Base-by-base conservation (phyloP, 2,113 vertebrate genomes). In the Corythoichthys intestinalis region DNA sequence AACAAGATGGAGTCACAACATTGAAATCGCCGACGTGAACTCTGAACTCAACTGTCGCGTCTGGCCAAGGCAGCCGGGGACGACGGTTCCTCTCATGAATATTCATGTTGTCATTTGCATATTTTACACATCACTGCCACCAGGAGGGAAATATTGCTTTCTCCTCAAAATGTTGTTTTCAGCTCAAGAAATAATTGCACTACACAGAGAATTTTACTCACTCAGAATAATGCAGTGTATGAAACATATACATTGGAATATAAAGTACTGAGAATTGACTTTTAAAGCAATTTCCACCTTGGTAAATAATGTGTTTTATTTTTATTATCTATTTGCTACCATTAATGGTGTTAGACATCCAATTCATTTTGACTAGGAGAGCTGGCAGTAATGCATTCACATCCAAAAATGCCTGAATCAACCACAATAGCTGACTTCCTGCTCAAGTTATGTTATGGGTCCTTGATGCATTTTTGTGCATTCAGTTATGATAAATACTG, bases 111-210 rank as follows among this genome's bases (percentile, higher is more conserved):
- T 59, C 57, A 50, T 37, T 72, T 58, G 47, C 68, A 65, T 74
- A 63, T 85, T 71, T 72, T 48, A 64, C 69, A 82, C 73, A 70
- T 60, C 28, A 48, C 47, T 60, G 62, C 47, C 62, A 41, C 67
- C 49, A 44, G 35, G 52, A 28, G 2, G n/a, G 41, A 53, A 69
- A 37, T 14, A 11, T 53, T 52, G 20, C 37, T 66, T 58, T 60
- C 14, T 35, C 34, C 56, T 10, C 1, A 14, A 57, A 72, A 76
- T 49, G 20, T 72, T 76, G 54, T 28, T 47, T 46, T 20, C 37
- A 63, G 35, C 64, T 0, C 14, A 35, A 15, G 49, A 74, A 48
- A 60, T 6, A 5, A 37, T 37, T 47, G 20, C 53, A 20, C 61
- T 37, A 58, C 56, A 12, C 12, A 2, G 12, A 15, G 12, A 58